Evolutionary conservation across 2,888 invertebrate genomes (phyloP), one percentile per base, ranked within the genome.

Genomic region (Ophion costatus): DNA sequence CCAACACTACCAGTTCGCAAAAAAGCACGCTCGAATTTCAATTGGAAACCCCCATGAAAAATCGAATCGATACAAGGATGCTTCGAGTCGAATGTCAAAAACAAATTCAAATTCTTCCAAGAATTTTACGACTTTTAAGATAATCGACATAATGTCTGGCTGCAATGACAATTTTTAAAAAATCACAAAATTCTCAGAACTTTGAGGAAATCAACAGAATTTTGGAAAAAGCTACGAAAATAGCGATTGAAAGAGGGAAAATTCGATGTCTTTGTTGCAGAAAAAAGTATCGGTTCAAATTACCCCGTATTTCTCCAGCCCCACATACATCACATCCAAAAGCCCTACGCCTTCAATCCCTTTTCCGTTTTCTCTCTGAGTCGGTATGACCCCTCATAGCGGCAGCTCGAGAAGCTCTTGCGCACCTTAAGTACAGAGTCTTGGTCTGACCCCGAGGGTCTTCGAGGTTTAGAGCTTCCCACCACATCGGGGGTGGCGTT

Each of bases 381-480:
- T n/a, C 59, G 42, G 22, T 79, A 74, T 78, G 79, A 70, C 66
- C 64, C 51, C 56, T 82, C 79, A 66, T 73, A 73, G 74, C 51
- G 59, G 61, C 76, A 73, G 64, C 76, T 82, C 63, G 76, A 82
- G 82, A 82, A 80, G 79, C 84, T 80, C 76, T 80, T 71, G 82
- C 70, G 67, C 79, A 76, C 79, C 71, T 82, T 80, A 71, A 79
- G 84, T 78, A 76, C 84, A 81, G 81, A 81, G 74, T 67, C 82
- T 79, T 70, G 61, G 82, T 78, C 79, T 73, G 66, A 75, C 82
- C 84, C 84, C 75, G 70, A 71, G 70, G 76, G 71, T 82, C 75
- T 82, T 79, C 82, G 79, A 67, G 84, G 84, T 82, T 82, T 84
- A 82, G 75, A 85, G 84, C 79, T 80, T 80, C 79, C 64, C 73